Percentiles rank a stretch among this genome's conserved stretches.
These are phyloP conservation scores for Drosophila equinoxialis DNA, from an alignment of 1,140 invertebrate genomes.

Conservation along the genomic window DNA sequence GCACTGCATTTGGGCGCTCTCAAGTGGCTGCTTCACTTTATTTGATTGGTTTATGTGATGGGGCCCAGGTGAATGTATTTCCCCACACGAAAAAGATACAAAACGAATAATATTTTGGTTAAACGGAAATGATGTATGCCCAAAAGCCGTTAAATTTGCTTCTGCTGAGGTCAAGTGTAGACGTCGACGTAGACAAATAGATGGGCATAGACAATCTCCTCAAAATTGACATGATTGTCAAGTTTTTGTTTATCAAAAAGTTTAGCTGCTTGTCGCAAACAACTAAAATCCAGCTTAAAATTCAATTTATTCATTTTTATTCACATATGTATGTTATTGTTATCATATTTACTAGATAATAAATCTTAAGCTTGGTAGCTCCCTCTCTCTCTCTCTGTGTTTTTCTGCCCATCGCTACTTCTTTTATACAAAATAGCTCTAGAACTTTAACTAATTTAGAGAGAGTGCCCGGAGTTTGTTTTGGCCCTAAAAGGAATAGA, in stretches of 20 bases:
- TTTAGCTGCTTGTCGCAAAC: slow-evolving; percentile 34
- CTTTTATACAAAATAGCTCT: not conserved
- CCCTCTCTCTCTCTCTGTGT: not conserved
- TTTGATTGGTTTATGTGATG: slow-evolving; percentile 17
- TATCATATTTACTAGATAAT: slow-evolving; percentile 20
- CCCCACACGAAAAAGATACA: slow-evolving; percentile 54
- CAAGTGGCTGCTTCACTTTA: slow-evolving; percentile 53
- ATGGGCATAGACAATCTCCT: slow-evolving; percentile 52
- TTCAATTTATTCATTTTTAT: slow-evolving; percentile 31
- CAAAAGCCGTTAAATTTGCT: slow-evolving; percentile 76
- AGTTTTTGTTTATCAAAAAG: slow-evolving; percentile 40
- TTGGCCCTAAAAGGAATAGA: too few species aligned
- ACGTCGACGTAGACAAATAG: slow-evolving; percentile 62
- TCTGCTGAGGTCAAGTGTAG: slow-evolving; percentile 71
- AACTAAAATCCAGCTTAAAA: slow-evolving; percentile 19
- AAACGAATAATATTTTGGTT: slow-evolving; percentile 33
- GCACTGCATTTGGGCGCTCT: slow-evolving; percentile 51
- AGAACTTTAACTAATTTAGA: slow-evolving; percentile 46
- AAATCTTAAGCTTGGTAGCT: not conserved
- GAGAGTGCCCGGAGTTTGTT: too few species aligned
- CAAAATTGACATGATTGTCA: slow-evolving; percentile 47
- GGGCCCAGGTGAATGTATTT: slow-evolving; percentile 73
- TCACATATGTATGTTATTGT: not conserved
- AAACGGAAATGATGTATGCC: slow-evolving; percentile 77
- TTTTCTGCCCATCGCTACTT: not conserved